Evolutionary conservation across 2,113 vertebrate species (phyloP).

Genomic region (Prionailurus bengalensis): DNA sequence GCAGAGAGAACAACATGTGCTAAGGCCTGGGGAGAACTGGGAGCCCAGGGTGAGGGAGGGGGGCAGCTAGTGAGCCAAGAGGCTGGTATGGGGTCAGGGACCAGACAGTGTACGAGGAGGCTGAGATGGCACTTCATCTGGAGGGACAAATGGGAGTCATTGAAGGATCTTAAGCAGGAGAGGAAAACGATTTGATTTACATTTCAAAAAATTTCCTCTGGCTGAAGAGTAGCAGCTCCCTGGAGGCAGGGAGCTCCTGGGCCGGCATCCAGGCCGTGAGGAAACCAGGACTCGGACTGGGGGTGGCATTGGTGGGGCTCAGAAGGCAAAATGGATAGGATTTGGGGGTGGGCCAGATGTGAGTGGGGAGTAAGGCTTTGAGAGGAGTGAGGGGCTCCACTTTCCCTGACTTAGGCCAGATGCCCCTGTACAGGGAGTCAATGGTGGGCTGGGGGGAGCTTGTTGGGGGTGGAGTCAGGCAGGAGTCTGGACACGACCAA

Average conservation of each 20-base stretch:
- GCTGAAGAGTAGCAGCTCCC: not conserved
- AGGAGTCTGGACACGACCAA: constrained; percentile 90
- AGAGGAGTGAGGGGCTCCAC: not conserved
- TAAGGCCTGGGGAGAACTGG: not conserved
- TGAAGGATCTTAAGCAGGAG: constrained; percentile 8
- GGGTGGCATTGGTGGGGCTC: not conserved
- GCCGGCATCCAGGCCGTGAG: not conserved
- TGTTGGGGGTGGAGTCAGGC: not conserved
- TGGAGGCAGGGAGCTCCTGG: not conserved
- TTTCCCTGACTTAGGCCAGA: not conserved
- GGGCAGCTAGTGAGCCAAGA: not conserved
- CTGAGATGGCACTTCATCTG: not conserved
- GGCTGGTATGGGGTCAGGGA: not conserved
- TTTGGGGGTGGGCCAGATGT: not conserved
- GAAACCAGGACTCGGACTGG: not conserved
- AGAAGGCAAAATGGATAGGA: not conserved
- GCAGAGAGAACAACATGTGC: not conserved
- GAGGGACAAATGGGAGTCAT: not conserved
- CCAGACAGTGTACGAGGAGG: not conserved
- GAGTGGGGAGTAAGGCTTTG: not conserved
- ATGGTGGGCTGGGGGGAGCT: not conserved
- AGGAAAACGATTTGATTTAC: constrained; percentile 42
- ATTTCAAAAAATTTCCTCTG: not conserved
- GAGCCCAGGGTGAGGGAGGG: no score
- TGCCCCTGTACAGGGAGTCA: not conserved